Evolutionary conservation across 2,888 invertebrate genomes (phyloP).

Genomic region (Patella pellucida): DNA sequence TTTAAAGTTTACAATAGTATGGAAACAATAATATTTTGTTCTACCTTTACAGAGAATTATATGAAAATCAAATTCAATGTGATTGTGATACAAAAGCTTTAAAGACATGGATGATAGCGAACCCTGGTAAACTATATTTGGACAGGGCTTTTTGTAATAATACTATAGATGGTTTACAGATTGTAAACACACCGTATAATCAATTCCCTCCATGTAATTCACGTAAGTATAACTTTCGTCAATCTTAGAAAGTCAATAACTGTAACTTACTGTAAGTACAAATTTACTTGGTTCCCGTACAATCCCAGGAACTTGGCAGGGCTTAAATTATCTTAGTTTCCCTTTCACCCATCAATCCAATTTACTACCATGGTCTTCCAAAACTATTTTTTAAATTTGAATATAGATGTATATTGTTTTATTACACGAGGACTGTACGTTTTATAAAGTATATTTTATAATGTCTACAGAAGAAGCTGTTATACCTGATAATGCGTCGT

Average conservation of each 20-base stretch:
- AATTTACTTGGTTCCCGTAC: too few species aligned
- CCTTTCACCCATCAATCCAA: too few species aligned
- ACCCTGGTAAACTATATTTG: not conserved
- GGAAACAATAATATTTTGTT: not conserved
- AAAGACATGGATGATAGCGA: slow-evolving; percentile 24
- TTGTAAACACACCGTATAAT: not conserved
- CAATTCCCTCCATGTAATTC: not conserved
- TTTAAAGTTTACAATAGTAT: too few species aligned
- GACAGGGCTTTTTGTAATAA: not conserved
- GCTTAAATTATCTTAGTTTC: too few species aligned
- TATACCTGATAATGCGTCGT: not conserved
- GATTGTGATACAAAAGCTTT: slow-evolving; percentile 37
- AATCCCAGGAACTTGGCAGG: too few species aligned
- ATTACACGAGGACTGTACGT: too few species aligned
- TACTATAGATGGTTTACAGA: not conserved
- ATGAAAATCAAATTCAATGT: slow-evolving; percentile 34
- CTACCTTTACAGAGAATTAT: slow-evolving; percentile 29
- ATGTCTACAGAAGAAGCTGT: not conserved
- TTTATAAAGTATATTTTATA: not conserved
- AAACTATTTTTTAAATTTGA: too few species aligned
- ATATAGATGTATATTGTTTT: too few species aligned
- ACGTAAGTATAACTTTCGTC: too few species aligned
- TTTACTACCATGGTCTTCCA: too few species aligned
- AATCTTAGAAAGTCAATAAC: too few species aligned
- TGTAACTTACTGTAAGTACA: too few species aligned